Conservation (phyloP, 2,113 vertebrate genomes). For the Pleuronectes platessa region DNA sequence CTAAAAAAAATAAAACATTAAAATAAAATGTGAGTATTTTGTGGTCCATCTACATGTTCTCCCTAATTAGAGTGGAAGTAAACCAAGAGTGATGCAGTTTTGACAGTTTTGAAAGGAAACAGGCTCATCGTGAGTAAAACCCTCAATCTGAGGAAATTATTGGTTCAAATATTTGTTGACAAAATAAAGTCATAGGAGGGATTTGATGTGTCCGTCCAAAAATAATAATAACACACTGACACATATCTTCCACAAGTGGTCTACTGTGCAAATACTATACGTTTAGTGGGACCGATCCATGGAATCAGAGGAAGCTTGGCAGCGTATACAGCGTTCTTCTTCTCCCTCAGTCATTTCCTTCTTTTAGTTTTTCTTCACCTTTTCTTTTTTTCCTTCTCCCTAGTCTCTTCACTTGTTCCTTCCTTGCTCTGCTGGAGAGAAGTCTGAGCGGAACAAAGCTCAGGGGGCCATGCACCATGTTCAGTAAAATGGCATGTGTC, state of each 20-base stretch:
- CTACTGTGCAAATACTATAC: too few relatives aligned
- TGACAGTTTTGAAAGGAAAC: constrained; percentile 25
- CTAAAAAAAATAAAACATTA: not conserved
- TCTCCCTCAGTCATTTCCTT: constrained; percentile 24
- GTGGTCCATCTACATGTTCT: constrained; percentile 15
- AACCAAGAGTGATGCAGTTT: constrained; percentile 8
- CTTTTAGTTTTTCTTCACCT: constrained; percentile 54
- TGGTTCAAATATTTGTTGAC: constrained; percentile 5
- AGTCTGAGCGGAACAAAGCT: constrained; percentile 68
- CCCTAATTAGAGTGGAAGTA: constrained; percentile 29
- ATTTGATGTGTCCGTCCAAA: not conserved
- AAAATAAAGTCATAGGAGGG: not conserved
- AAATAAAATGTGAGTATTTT: not conserved
- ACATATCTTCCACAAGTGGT: not conserved
- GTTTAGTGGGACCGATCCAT: not conserved
- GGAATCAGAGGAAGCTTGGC: not conserved
- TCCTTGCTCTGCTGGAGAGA: constrained; percentile 72
- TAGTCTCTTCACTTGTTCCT: constrained; percentile 59
- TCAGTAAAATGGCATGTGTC: constrained; percentile 79
- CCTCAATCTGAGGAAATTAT: constrained; percentile 6
- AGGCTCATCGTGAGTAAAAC: constrained; percentile 7
- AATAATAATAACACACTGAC: not conserved
- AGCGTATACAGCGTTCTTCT: not conserved
- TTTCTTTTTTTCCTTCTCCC: constrained; percentile 41
- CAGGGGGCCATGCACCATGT: constrained; percentile 73